Conservation (phyloP, 35 echinoderm and acorn worm species). For the Hemicentrotus pulcherrimus region DNA sequence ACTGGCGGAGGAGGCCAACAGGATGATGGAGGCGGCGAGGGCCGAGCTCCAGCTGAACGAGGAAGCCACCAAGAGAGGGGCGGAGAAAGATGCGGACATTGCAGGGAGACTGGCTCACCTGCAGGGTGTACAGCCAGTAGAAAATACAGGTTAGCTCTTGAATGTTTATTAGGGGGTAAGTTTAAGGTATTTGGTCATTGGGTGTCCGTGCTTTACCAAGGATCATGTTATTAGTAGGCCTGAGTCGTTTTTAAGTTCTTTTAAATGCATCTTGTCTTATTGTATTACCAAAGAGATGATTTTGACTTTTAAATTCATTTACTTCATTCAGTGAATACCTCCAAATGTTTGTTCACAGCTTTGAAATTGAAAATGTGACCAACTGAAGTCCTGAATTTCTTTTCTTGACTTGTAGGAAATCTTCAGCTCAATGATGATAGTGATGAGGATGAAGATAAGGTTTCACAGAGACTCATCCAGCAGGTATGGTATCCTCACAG, state of each 20-base stretch:
- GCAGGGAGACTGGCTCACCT: constrained; percentile 58
- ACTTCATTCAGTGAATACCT: no score
- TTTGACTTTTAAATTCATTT: no score
- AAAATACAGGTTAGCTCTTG: neutral
- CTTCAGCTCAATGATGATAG: neutral
- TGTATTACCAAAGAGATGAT: no score
- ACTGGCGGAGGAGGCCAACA: constrained; percentile 54
- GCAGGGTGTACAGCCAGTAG: neutral
- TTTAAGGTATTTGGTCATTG: no score
- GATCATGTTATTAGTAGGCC: no score
- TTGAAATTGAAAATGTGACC: neutral
- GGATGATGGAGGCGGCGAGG: constrained; percentile 51
- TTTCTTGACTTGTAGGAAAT: neutral
- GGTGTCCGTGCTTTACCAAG: no score
- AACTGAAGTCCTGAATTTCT: neutral
- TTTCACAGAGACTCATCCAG: constrained; percentile 52
- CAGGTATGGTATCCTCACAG: constrained; percentile 44
- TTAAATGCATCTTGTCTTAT: no score
- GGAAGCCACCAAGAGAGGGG: constrained; percentile 51
- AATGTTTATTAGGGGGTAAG: neutral
- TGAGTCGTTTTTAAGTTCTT: no score
- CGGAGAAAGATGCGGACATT: constrained; percentile 56
- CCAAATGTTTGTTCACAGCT: no score
- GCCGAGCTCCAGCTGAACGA: constrained; percentile 34
- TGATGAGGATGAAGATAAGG: constrained; percentile 61